Evolutionary conservation across 2,888 invertebrate genomes (phyloP).

Genomic region (Pelosia muscerda): DNA sequence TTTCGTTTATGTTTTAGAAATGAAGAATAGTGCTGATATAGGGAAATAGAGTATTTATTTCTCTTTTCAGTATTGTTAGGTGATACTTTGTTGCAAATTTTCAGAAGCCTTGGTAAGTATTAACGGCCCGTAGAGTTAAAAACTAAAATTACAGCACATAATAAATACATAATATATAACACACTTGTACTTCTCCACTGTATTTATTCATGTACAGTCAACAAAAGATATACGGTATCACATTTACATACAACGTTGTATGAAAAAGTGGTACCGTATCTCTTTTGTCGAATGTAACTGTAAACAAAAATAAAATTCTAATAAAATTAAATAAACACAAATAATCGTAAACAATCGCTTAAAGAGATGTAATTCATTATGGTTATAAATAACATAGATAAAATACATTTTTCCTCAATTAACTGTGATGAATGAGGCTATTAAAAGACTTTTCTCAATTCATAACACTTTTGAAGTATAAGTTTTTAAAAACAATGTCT

Average conservation of each 20-base stretch:
- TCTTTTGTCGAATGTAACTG: too few relatives aligned
- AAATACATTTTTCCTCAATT: constrained; percentile 17
- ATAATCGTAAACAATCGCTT: background rate
- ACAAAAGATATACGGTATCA: too few relatives aligned
- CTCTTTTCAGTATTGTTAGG: background rate
- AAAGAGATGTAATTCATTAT: constrained; percentile 13
- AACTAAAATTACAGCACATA: background rate
- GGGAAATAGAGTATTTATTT: background rate
- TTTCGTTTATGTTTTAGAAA: constrained; percentile 3
- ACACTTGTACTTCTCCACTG: too few relatives aligned
- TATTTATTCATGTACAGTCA: too few relatives aligned
- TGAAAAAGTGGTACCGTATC: too few relatives aligned
- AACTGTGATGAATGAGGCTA: constrained; percentile 15
- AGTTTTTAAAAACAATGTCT: too few relatives aligned
- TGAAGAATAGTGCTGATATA: background rate
- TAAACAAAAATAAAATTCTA: too few relatives aligned
- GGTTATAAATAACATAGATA: constrained; percentile 14
- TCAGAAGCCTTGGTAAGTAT: too few relatives aligned
- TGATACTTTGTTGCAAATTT: too few relatives aligned
- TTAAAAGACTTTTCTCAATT: background rate
- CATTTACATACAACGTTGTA: too few relatives aligned
- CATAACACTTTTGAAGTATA: background rate
- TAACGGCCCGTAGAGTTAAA: too few relatives aligned
- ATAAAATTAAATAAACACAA: background rate
- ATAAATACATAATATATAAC: too few relatives aligned